Conservation (phyloP, 2,113 vertebrate species). For the Leucosticte australis region DNA sequence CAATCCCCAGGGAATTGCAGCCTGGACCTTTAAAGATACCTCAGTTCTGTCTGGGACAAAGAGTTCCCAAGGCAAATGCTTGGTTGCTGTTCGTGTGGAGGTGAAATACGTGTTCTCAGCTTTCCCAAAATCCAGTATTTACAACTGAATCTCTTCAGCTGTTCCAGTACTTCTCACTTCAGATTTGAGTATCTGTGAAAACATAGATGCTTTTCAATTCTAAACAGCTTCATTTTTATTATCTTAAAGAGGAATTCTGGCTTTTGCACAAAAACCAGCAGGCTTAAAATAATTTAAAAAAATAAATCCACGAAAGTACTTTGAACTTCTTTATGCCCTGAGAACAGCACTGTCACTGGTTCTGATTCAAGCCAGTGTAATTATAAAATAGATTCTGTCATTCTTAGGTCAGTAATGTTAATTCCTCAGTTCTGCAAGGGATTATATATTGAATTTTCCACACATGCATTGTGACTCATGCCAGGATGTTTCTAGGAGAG, state of each 20-base stretch:
- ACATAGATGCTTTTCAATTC: not conserved
- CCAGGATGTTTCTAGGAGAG: not conserved
- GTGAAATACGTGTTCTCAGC: not conserved
- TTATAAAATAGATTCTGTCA: not conserved
- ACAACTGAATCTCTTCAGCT: not conserved
- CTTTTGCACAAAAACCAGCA: not conserved
- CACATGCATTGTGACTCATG: not conserved
- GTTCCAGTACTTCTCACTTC: not conserved
- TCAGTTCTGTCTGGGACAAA: not conserved
- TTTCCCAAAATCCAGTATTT: not conserved
- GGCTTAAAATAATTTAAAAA: not conserved
- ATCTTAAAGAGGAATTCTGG: not conserved
- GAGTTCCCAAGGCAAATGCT: not conserved
- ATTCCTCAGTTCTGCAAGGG: not conserved
- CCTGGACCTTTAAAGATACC: not conserved
- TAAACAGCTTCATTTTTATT: not conserved
- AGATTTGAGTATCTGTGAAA: not conserved
- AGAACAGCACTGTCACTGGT: not conserved
- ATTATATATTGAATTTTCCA: not conserved
- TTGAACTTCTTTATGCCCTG: not conserved
- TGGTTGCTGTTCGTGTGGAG: not conserved
- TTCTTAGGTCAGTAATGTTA: not conserved
- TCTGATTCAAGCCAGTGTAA: not conserved
- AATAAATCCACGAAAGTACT: not conserved
- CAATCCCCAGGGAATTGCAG: not conserved